Evolutionary conservation across 1,140 invertebrate species (phyloP).

Genomic region (Drosophila teissieri): DNA sequence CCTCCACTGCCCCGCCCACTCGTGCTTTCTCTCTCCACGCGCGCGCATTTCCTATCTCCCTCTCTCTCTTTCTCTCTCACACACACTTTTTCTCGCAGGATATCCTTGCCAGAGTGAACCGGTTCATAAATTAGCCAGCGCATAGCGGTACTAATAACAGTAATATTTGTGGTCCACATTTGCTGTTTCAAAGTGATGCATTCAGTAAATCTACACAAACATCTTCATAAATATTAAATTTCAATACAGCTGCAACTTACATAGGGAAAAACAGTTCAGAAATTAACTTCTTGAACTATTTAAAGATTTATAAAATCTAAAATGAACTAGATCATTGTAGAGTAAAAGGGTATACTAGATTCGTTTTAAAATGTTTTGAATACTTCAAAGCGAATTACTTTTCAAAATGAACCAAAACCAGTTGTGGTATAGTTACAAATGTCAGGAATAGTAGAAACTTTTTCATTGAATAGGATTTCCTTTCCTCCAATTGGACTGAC

Average conservation of each 20-base stretch:
- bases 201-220: background rate
- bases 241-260: background rate
- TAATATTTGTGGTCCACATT: background rate
- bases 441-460: too few species aligned
- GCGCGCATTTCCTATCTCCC: constrained; percentile 21
- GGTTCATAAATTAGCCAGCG: constrained; percentile 9
- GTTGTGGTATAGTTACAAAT: too few species aligned
- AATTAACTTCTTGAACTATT: too few species aligned
- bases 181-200: background rate
- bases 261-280: too few species aligned
- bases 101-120: constrained; percentile 7
- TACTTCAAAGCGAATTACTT: too few species aligned
- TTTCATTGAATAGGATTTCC: too few species aligned
- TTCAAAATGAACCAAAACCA: too few species aligned
- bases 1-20: constrained; percentile 33
- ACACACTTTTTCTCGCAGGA: background rate
- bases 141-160: background rate
- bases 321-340: background rate
- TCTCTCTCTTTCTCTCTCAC: background rate
- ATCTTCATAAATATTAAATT: background rate
- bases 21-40: constrained; percentile 16
- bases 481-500: too few species aligned
- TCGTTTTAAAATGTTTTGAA: too few species aligned
- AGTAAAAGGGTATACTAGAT: too few species aligned
- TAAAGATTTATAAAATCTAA: background rate